Evolutionary conservation across 35 echinoderm and acorn worm genomes (phyloP).

Genomic region (Anneissia japonica): DNA sequence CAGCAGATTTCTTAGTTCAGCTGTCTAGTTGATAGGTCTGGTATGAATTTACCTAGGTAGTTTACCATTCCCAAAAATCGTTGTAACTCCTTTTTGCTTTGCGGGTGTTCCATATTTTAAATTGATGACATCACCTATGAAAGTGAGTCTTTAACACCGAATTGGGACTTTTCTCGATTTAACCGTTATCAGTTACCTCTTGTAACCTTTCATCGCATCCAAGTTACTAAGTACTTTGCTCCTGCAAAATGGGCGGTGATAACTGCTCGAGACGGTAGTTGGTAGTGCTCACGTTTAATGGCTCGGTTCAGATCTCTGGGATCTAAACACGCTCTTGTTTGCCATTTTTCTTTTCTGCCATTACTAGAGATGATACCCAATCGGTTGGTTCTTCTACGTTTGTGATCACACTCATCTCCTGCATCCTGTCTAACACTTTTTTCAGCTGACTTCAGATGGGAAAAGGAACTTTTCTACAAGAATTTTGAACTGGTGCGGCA

Average conservation of each 20-base stretch:
- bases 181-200: not conserved
- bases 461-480: no score
- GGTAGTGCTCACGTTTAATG: not conserved
- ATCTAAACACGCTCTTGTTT: slow-evolving; percentile 16
- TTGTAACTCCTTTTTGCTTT: slow-evolving; percentile 35
- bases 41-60: not conserved
- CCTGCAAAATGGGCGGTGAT: slow-evolving; percentile 9
- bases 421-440: no score
- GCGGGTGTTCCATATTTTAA: not conserved
- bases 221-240: slow-evolving; percentile 41
- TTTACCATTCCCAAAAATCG: slow-evolving; percentile 39
- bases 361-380: slow-evolving; percentile 27
- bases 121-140: not conserved
- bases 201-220: slow-evolving; percentile 22
- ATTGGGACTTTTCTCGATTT: not conserved
- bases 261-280: slow-evolving; percentile 28
- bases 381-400: slow-evolving; percentile 32
- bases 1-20: not conserved
- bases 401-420: slow-evolving; percentile 9
- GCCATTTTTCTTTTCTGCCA: slow-evolving; percentile 30
- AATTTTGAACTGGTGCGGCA: no score
- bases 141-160: not conserved
- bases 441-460: no score
- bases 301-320: slow-evolving; percentile 14
- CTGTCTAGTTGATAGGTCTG: not conserved